These are phyloP conservation scores for Coracopsis vasa DNA, from an alignment of 2,113 vertebrate species.

Conservation along the genomic window DNA sequence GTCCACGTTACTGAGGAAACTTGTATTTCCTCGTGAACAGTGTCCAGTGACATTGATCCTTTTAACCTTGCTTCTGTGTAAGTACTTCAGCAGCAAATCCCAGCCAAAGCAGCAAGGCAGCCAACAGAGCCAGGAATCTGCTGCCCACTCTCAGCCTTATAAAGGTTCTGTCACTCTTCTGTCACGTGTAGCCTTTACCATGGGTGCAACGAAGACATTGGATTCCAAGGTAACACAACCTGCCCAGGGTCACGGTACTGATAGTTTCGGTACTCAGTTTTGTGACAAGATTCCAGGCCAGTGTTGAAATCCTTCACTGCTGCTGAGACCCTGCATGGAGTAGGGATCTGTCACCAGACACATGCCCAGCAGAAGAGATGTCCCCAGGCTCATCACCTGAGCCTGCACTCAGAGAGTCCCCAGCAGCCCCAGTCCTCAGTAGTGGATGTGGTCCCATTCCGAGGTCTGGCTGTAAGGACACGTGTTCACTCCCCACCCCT, in stretches of 20 bases:
- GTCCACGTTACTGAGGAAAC: background rate
- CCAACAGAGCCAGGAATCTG: background rate
- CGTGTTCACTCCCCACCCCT: background rate
- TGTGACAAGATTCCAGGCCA: background rate
- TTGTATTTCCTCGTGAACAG: background rate
- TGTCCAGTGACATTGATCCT: background rate
- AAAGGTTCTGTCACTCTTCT: background rate
- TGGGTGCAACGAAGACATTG: background rate
- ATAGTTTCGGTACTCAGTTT: background rate
- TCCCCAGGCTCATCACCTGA: background rate
- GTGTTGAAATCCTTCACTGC: background rate
- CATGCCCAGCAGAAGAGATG: background rate
- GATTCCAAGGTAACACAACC: background rate
- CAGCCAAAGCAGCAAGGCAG: background rate
- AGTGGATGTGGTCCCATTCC: fast-evolving
- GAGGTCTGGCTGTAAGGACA: background rate
- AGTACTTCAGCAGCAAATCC: background rate
- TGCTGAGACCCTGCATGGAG: background rate
- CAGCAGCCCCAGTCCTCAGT: background rate
- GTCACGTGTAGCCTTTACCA: background rate
- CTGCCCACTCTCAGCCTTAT: background rate
- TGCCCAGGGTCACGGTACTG: background rate
- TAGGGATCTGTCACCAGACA: background rate
- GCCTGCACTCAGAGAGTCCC: background rate
- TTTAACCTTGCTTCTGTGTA: background rate